phyloP scores from a whole-genome alignment of 2,888 invertebrate genomes.

The Drosophila rubida region DNA sequence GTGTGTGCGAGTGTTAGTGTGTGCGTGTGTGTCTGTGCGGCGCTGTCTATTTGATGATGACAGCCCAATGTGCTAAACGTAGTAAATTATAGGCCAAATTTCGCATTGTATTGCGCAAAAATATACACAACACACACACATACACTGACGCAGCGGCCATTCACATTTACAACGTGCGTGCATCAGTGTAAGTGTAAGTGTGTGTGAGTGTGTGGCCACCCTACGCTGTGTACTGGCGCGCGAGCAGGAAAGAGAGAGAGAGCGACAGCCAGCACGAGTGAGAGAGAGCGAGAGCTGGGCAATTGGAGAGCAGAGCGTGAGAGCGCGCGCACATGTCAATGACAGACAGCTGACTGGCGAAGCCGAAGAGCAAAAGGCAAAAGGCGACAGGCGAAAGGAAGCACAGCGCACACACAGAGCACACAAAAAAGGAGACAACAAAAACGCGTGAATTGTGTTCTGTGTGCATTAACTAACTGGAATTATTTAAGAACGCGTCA shows the following conservation, averaged over 20 bases:
- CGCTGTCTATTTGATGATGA: conserved; percentile 13
- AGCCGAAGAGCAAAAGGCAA: conserved; percentile 36
- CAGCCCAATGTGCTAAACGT: conserved; percentile 38
- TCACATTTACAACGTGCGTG: conserved; percentile 54
- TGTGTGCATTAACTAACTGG: conserved; percentile 21
- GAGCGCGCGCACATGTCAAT: conserved; percentile 72
- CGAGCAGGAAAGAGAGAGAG: conserved; percentile 18
- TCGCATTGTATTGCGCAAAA: conserved; percentile 49
- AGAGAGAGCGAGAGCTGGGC: conserved; percentile 6
- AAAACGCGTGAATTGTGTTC: conserved; percentile 15
- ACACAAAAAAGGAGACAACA: conserved; percentile 9
- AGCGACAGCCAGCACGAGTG: conserved; percentile 2
- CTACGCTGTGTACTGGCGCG: conserved; percentile 46
- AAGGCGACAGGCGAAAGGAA: conserved; percentile 7
- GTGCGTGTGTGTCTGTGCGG: background rate
- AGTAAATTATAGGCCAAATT: conserved; percentile 52
- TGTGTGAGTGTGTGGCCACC: conserved; percentile 39
- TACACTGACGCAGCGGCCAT: conserved; percentile 48
- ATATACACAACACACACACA: conserved; percentile 44
- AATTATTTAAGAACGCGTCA: background rate
- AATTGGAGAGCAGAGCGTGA: conserved; percentile 31
- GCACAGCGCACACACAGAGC: conserved; percentile 23
- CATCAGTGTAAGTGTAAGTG: conserved; percentile 8
- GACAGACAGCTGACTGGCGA: conserved; percentile 75
- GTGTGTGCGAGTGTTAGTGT: background rate